phyloP scores from a whole-genome alignment of 2,113 vertebrate species.

The Dinomys branickii region DNA sequence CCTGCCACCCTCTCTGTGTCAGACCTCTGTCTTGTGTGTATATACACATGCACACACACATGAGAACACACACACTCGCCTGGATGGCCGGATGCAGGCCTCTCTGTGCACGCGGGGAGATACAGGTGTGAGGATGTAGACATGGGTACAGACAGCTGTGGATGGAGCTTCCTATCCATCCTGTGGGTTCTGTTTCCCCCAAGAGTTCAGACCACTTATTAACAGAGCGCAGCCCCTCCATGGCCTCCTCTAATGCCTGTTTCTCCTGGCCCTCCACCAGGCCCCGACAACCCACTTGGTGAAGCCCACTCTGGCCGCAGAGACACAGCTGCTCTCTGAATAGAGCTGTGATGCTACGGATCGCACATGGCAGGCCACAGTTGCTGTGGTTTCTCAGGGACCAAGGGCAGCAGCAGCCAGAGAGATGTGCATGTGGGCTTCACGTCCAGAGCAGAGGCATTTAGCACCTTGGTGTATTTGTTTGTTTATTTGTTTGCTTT shows the following conservation, averaged over 20 bases:
- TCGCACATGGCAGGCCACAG: background rate
- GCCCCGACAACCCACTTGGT: fast-evolving
- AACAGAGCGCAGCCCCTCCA: no score
- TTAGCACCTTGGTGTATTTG: background rate
- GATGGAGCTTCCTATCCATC: no score
- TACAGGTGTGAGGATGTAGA: fast-evolving
- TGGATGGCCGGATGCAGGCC: background rate
- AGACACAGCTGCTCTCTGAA: background rate
- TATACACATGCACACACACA: no score
- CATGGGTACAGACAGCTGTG: fast-evolving
- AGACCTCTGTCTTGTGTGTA: background rate
- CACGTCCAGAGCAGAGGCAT: fast-evolving
- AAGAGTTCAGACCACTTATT: no score
- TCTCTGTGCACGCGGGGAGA: fast-evolving
- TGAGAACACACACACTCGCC: no score
- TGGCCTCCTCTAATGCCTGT: no score
- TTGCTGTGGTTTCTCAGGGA: background rate
- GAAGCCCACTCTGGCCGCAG: background rate
- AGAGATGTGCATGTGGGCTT: fast-evolving
- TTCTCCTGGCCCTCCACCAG: no score
- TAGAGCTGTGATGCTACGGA: fast-evolving
- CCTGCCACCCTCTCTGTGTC: background rate
- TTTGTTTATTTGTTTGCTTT: background rate
- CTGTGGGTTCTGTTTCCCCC: background rate
- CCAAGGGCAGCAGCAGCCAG: fast-evolving